Base-by-base conservation (phyloP, 2,113 vertebrate genomes). In the Sapayoa aenigma region DNA sequence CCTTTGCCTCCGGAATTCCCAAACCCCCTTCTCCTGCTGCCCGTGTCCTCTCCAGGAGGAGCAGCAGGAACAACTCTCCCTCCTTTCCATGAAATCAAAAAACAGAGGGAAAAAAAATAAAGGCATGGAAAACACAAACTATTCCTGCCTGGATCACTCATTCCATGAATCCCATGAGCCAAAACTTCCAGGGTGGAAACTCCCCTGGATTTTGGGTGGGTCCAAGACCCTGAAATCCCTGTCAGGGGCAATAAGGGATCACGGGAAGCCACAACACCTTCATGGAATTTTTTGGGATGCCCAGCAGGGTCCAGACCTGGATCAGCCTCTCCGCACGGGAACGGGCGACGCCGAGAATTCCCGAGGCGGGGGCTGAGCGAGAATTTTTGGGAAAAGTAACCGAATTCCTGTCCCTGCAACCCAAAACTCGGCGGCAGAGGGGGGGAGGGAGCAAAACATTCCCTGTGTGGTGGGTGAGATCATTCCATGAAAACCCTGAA, bases 381-480 rank as follows among this genome's bases (percentile, higher is more conserved):
- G 15, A 44, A 44, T 44, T 44, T 75, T 25, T 10, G 15, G 31
- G 63, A 0, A 11, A 62, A 41, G n/a, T 16, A 93, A 53, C 76
- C 65, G 30, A 53, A 84, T 87, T 67, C 78, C 44, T 90, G 55
- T 84, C 50, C 65, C 42, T 19, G 37, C 0, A 1, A 79, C 50
- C 19, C 30, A 27, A 82, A 81, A 71, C 60, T 14, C 62, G 80
- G 59, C 2, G 65, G 81, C 59, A 68, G 76, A 72, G 75, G 21
- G 81, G 52, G 66, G 77, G 46, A 42, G 31, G 12, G 11, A 37
- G 35, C 50, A 52, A 44, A 50, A 72, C 76, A 49, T 28, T 19
- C 49, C 62, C 78, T 53, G 74, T 91, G 85, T 66, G 59, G 94
- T 81, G 74, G 73, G 55, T 90, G 96, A 95, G 92, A 84, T 93